phyloP scores from a whole-genome alignment of 2,888 invertebrate genomes.

The Caenorhabditis zanzibari region DNA sequence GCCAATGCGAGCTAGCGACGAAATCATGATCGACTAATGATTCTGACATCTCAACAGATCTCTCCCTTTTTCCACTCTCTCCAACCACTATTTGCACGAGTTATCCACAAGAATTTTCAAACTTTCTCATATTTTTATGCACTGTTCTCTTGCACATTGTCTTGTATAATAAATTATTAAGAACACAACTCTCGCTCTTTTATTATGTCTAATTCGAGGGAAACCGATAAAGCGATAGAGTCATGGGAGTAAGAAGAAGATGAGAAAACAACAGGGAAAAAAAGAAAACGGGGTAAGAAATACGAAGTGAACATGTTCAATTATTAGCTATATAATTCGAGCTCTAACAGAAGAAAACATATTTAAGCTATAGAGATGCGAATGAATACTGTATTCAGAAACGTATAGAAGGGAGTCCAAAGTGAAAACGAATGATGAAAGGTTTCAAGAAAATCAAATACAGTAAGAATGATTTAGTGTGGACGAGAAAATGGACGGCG shows the following conservation, averaged over 20 bases:
- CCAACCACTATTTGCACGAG: conserved; percentile 52
- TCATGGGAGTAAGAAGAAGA: conserved; percentile 41
- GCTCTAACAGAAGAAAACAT: conserved; percentile 11
- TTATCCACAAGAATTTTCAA: conserved; percentile 36
- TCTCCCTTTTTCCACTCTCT: conserved; percentile 29
- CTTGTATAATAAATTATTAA: neutral
- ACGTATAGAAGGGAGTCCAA: conserved; percentile 4
- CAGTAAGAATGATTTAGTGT: conserved; percentile 26
- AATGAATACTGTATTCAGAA: conserved; percentile 4
- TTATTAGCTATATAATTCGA: too few species aligned
- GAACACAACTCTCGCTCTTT: conserved; percentile 40
- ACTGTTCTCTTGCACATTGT: conserved; percentile 14
- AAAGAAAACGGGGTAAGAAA: conserved; percentile 10
- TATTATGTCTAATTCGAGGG: conserved; percentile 40
- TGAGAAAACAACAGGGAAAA: neutral
- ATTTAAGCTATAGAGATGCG: conserved; percentile 12
- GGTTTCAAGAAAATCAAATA: neutral
- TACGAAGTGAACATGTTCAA: conserved; percentile 12
- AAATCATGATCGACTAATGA: conserved; percentile 64
- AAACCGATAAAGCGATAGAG: conserved; percentile 51
- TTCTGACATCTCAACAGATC: conserved; percentile 4
- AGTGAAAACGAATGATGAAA: conserved; percentile 36
- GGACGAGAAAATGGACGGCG: conserved; percentile 62
- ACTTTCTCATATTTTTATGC: conserved; percentile 26
- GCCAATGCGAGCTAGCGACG: conserved; percentile 63